Conservation (phyloP, 2,113 vertebrate genomes). For the Siniperca chuatsi region DNA sequence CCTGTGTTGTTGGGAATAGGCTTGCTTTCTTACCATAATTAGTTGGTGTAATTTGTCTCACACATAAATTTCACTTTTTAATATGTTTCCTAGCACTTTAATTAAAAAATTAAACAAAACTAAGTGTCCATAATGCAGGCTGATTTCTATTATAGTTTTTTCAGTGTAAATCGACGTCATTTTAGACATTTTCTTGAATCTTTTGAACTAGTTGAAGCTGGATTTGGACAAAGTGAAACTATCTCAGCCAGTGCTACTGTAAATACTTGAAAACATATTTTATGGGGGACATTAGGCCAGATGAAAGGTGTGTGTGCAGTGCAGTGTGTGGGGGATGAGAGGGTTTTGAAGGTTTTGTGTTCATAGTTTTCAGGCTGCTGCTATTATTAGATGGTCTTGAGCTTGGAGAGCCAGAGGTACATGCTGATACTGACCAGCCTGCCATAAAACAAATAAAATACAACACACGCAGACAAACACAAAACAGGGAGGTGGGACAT, state of each 20-base stretch:
- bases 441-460: constrained; percentile 67
- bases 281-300: constrained; percentile 9
- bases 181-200: background rate
- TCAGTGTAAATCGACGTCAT: background rate
- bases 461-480: constrained; percentile 36
- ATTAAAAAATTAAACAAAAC: background rate
- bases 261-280: constrained; percentile 34
- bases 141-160: background rate
- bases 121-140: background rate
- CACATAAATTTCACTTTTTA: background rate
- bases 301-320: constrained; percentile 2
- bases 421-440: constrained; percentile 58
- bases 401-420: constrained; percentile 35
- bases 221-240: background rate
- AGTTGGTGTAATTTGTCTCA: background rate
- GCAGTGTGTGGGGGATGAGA: background rate
- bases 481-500: constrained; percentile 46
- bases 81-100: background rate
- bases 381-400: constrained; percentile 57
- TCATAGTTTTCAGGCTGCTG: constrained; percentile 52
- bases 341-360: constrained; percentile 20
- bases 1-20: background rate
- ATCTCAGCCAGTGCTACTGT: constrained; percentile 4
- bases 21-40: constrained; percentile 14
- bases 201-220: background rate